A percentile compares a stretch with the other conserved stretches of the same genome.
Evolutionary conservation across 2,113 vertebrate species (phyloP).

Genomic region (Carlito syrichta): DNA sequence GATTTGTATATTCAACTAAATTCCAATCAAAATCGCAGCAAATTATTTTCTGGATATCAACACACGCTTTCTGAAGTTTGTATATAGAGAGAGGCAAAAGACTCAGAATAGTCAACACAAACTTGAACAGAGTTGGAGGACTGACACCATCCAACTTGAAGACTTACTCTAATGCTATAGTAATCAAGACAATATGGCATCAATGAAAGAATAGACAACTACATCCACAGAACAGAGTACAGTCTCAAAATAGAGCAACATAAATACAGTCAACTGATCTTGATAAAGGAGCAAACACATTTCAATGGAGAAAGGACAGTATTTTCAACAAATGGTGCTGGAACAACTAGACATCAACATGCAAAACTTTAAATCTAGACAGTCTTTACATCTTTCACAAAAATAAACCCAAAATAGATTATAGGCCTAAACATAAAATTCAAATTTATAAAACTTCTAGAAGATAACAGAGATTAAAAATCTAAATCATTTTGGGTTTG

Average conservation of each 20-base stretch:
- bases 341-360: not conserved
- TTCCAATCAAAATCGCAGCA: not conserved
- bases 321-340: not conserved
- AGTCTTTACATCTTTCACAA: not conserved
- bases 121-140: not conserved
- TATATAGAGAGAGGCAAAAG: not conserved
- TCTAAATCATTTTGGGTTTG: not conserved
- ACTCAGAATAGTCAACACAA: not conserved
- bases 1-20: not conserved
- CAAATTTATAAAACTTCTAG: not conserved
- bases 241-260: not conserved
- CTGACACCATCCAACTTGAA: not conserved
- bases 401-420: not conserved
- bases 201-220: not conserved
- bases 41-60: not conserved
- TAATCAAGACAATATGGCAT: not conserved
- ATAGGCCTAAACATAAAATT: not conserved
- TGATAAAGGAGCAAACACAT: not conserved
- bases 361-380: not conserved
- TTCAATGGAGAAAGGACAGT: not conserved
- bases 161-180: not conserved
- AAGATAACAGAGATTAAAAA: not conserved
- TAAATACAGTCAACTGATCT: not conserved
- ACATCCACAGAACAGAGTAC: not conserved
- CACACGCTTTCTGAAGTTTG: not conserved